Evolutionary conservation across 2,888 invertebrate species (phyloP).

Genomic region (Agriopis marginaria): DNA sequence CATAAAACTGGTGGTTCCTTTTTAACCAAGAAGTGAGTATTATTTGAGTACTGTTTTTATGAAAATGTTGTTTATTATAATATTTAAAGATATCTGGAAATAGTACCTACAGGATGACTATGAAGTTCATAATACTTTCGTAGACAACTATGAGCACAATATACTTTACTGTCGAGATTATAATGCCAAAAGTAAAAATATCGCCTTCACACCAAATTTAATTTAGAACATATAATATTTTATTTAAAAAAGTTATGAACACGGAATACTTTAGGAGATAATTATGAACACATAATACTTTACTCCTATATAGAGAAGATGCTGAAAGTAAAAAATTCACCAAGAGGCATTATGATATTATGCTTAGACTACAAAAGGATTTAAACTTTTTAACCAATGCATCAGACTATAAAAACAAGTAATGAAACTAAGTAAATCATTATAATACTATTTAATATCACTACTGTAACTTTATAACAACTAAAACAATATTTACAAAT

Average conservation of each 20-base stretch:
- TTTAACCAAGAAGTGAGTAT: no score
- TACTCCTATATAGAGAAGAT: background rate
- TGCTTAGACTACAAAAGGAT: no score
- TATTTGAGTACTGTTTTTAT: background rate
- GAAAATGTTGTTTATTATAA: background rate
- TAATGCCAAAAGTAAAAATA: no score
- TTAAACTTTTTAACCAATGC: background rate
- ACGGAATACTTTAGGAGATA: background rate
- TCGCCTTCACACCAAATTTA: no score
- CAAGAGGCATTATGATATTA: no score
- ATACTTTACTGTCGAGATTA: no score
- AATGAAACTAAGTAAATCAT: constrained; percentile 48
- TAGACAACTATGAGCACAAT: no score
- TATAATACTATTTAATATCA: constrained; percentile 64
- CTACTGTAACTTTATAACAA: constrained; percentile 72
- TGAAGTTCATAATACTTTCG: no score
- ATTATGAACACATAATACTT: background rate
- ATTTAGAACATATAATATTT: no score
- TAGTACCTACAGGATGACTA: no score
- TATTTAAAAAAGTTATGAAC: no score
- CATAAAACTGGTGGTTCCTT: background rate
- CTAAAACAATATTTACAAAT: constrained; percentile 78
- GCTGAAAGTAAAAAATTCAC: background rate
- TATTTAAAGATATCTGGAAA: no score
- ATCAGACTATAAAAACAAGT: background rate